A percentile compares a stretch with the other conserved stretches of the same genome.
These are phyloP conservation scores for Thryonomys swinderianus DNA, from an alignment of 2,113 vertebrate genomes.

Conservation along the genomic window DNA sequence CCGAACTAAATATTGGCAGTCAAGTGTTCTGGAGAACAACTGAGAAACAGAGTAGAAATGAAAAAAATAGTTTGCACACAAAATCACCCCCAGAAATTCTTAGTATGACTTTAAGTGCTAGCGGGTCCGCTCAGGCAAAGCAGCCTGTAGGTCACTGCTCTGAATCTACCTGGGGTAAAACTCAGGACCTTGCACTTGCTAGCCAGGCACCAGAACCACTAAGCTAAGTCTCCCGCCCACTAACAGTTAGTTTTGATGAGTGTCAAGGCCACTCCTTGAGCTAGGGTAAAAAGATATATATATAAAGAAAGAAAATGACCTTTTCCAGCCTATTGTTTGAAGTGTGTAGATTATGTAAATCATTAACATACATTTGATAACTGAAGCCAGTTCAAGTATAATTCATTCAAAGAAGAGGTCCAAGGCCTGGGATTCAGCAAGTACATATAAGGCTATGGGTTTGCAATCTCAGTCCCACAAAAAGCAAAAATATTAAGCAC, in stretches of 20 bases:
- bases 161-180: too few species aligned
- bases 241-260: too few species aligned
- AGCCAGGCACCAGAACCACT: too few species aligned
- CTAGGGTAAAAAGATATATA: neutral
- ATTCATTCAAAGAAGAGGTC: neutral
- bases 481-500: neutral
- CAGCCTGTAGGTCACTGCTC: neutral
- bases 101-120: neutral
- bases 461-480: neutral
- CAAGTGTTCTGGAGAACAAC: neutral
- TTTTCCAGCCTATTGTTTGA: neutral
- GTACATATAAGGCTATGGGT: neutral
- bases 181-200: too few species aligned
- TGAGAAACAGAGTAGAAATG: slow-evolving; percentile 32
- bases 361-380: neutral
- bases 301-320: neutral
- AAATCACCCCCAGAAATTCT: neutral
- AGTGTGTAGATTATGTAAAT: neutral
- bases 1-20: neutral
- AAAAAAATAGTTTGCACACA: neutral
- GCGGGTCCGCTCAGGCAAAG: neutral
- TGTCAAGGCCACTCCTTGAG: neutral
- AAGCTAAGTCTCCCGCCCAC: too few species aligned
- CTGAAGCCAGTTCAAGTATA: neutral
- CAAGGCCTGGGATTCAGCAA: neutral